Evolutionary conservation across 1,140 invertebrate species (phyloP).

Genomic region (Pinna nobilis): DNA sequence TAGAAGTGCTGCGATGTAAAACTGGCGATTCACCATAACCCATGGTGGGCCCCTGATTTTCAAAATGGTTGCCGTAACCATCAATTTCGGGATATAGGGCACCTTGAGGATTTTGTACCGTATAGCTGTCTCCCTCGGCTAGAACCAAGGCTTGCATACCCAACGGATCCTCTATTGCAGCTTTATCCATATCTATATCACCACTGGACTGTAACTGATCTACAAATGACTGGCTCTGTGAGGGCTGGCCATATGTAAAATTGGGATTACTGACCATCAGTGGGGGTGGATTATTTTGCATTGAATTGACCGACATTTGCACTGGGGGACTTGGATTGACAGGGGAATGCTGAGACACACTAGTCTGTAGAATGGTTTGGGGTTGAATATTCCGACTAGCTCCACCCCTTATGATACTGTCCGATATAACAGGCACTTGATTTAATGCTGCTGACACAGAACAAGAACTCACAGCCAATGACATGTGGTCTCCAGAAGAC

Average conservation of each 20-base stretch:
- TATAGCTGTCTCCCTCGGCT: background rate
- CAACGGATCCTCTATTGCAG: constrained; percentile 1
- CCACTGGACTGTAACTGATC: constrained; percentile 8
- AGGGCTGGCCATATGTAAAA: too few relatives aligned
- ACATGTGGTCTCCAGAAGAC: constrained; percentile 4
- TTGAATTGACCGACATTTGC: too few relatives aligned
- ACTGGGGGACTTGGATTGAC: too few relatives aligned
- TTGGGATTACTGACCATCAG: too few relatives aligned
- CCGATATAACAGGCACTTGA: constrained; percentile 5
- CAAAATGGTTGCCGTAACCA: constrained; percentile 35
- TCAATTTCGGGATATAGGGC: constrained; percentile 27
- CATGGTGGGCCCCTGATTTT: background rate
- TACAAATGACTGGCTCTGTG: constrained; percentile 18
- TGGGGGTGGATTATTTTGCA: too few relatives aligned
- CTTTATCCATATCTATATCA: constrained; percentile 5
- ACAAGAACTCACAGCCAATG: background rate
- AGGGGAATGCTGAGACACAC: background rate
- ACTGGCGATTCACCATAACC: constrained; percentile 14
- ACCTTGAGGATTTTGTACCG: background rate
- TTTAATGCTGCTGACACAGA: background rate
- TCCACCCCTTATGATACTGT: background rate
- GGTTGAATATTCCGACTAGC: background rate
- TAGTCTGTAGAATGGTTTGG: background rate
- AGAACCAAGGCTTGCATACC: constrained; percentile 21
- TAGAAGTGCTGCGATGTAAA: constrained; percentile 28